Evolutionary conservation across 1,140 invertebrate genomes (phyloP), one percentile per base, ranked within the genome.

Genomic region (Tetramorium simillimum): DNA sequence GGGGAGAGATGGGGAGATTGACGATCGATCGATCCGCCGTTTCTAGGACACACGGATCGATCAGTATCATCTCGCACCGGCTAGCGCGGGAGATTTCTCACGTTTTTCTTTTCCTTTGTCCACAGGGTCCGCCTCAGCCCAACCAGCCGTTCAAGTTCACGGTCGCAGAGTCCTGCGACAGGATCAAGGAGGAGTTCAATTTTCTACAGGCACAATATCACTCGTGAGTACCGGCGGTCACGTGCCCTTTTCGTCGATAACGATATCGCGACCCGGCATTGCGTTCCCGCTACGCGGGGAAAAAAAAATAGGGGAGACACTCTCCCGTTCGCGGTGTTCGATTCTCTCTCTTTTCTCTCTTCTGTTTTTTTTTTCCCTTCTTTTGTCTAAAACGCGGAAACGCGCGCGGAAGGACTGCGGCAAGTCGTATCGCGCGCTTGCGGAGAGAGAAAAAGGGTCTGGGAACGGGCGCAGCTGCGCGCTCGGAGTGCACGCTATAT

Each of bases 61-160:
- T 88, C 6, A 43, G 72, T 70, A 14, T 16, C 21, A 16, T 7
- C 24, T 69, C 28, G n/a, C 0, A 14, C 1, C 14, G 46, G 37
- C 37, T 84, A 56, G 60, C 12, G n/a, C 37, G n/a, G 9, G 18
- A 9, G 14, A 33, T 43, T 69, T 69, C 70, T n/a, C 40, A 65
- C 67, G 14, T 12, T 49, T 5, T 63, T 16, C n/a, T 91, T 12
- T 91, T 88, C 94, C 94, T 92, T 93, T 89, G 87, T 96, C 96
- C 12, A 18, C 96, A 98, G 97, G 98, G 97, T 92, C 97, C 97
- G 80, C 97, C 97, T 85, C 97, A 97, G 91, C 97, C 98, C 84
- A 97, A 97, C 40, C 97, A 98, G 93, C 98, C 97, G 65, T 98
- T 99, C 93, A 99, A 99, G 95, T 99, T 99, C 95, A 98, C 98